Evolutionary conservation across 2,888 invertebrate genomes (phyloP), one percentile per base, ranked within the genome.

Genomic region (Eilema griseolum): DNA sequence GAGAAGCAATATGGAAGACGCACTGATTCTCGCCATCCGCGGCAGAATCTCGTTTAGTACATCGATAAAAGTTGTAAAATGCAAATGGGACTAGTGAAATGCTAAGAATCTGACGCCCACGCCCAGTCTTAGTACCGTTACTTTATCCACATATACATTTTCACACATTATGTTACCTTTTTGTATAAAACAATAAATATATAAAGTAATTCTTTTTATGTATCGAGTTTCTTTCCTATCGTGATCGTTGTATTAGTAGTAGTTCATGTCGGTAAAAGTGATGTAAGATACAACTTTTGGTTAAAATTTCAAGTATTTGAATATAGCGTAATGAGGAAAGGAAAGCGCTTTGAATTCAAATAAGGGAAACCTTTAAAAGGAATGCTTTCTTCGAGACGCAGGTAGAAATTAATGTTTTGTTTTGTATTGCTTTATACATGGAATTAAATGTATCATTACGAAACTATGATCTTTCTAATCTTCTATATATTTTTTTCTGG

Each of bases 51-150:
- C 89, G 90, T 92, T 93, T 91, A 90, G 86, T 88, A 92, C 92
- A 90, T 86, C 91, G 92, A 93, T 93, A 93, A 92, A 94, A 93
- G 92, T 92, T 93, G 94, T 94, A 92, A 94, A 93, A 95, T 95
- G 94, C 91, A 93, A 94, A 95, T 94, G 87, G 89, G 83, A 79
- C 87, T 90, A 92, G 91, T 92, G 91, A 93, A 93, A 93, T 93
- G 92, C 90, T 91, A 91, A 91, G 91, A 94, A 93, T 92, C 89
- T 89, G 86, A 89, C 91, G 88, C 94, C 94, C 90, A 93, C 93
- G 83, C 87, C 83, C 74, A 80, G 77, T 76, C 80, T 83, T 80
- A 79, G 86, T 79, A 87, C 93, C 92, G 93, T 93, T 93, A 93
- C 79, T 87, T 89, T 89, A 88, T 89, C 89, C 86, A 88, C 88